Conservation (phyloP, 2,888 invertebrate genomes). For the Hirtodrosophila histrioides region DNA sequence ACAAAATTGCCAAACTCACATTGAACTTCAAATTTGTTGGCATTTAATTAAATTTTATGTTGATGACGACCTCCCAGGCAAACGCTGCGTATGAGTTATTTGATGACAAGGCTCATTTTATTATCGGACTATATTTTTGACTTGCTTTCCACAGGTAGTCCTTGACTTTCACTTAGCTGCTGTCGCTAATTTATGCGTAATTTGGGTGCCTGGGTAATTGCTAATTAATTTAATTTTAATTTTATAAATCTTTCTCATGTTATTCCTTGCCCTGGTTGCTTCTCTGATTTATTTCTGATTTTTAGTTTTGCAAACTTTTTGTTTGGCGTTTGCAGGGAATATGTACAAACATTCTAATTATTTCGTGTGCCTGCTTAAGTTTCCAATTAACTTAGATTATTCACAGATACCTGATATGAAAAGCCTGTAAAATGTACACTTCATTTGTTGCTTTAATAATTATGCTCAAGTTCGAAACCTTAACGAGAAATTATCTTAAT, state of each 20-base stretch:
- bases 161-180: background rate
- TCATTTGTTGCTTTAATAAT: no score
- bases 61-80: conserved; percentile 5
- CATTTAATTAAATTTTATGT: conserved; percentile 49
- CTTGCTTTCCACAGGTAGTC: conserved; percentile 13
- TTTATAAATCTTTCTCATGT: no score
- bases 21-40: conserved; percentile 18
- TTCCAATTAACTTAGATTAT: conserved; percentile 42
- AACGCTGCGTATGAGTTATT: conserved; percentile 58
- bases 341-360: conserved; percentile 27
- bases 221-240: no score
- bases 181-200: conserved; percentile 26
- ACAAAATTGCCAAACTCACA: conserved; percentile 25
- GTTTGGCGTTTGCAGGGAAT: background rate
- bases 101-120: conserved; percentile 39
- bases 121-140: conserved; percentile 14
- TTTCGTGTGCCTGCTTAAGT: conserved; percentile 17
- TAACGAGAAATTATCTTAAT: no score
- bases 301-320: no score
- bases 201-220: conserved; percentile 27
- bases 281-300: no score
- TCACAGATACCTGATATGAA: conserved; percentile 7
- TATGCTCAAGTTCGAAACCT: no score
- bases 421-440: background rate
- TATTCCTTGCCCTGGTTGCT: no score